phyloP scores from a whole-genome alignment of 2,797 vertebrate species.

The Enteromius anoplus region DNA sequence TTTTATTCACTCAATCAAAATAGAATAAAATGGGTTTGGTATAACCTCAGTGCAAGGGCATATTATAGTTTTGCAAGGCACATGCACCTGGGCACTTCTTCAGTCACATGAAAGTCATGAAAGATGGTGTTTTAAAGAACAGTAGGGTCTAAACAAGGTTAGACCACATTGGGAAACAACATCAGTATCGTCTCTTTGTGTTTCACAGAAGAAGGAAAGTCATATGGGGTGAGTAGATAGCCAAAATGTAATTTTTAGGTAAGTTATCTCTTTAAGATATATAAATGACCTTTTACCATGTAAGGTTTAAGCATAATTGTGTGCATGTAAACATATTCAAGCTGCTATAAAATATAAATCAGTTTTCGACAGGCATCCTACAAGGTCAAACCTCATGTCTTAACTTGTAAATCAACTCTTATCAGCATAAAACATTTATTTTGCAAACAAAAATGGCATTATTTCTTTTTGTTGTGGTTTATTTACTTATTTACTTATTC shows the following conservation, averaged over 20 bases:
- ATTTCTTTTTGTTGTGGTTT: not conserved
- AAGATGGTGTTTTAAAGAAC: not conserved
- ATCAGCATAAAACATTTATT: not conserved
- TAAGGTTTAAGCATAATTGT: not conserved
- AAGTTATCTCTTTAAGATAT: not conserved
- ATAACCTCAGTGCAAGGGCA: constrained; percentile 9
- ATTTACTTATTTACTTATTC: not conserved
- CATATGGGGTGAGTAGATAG: not conserved
- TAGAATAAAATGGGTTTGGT: constrained; percentile 18
- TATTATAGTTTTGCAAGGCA: constrained; percentile 7
- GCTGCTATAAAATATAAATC: not conserved
- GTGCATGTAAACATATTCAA: not conserved
- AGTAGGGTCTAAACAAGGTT: not conserved
- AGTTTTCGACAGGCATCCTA: too few species aligned
- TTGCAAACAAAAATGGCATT: constrained; percentile 5
- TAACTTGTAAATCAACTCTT: constrained; percentile 10
- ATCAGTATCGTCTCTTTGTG: not conserved
- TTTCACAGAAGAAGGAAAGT: not conserved
- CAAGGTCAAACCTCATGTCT: not conserved
- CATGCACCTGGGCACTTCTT: constrained; percentile 8
- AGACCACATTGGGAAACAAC: not conserved
- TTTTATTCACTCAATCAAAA: constrained; percentile 24
- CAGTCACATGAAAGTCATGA: not conserved
- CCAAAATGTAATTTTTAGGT: not conserved
- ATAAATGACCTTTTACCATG: not conserved